Evolutionary conservation across 1,140 invertebrate genomes (phyloP).

Genomic region (Eufriesea mexicana): DNA sequence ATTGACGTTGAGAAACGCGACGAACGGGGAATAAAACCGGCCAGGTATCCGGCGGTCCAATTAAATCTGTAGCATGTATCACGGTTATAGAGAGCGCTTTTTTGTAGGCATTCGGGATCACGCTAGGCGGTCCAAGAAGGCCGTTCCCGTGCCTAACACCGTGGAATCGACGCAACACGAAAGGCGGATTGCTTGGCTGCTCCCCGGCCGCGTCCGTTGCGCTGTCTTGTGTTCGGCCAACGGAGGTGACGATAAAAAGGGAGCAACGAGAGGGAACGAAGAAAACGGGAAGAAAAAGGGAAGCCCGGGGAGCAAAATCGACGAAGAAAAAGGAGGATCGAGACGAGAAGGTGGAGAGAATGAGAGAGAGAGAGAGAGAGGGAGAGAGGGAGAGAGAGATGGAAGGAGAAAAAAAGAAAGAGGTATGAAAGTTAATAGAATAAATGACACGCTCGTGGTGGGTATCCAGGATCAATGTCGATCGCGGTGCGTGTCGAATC

Average conservation of each 20-base stretch:
- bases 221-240: background rate
- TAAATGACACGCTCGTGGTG: slow-evolving; percentile 61
- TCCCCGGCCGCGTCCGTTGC: slow-evolving; percentile 2
- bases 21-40: slow-evolving; percentile 37
- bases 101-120: slow-evolving; percentile 49
- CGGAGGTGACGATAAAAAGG: slow-evolving; percentile 19
- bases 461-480: slow-evolving; percentile 37
- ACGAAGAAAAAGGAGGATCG: background rate
- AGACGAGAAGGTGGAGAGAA: background rate
- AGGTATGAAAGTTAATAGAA: slow-evolving; percentile 59
- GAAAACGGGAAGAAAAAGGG: background rate
- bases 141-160: slow-evolving; percentile 58
- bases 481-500: slow-evolving; percentile 50
- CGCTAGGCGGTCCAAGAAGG: slow-evolving; percentile 46
- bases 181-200: slow-evolving; percentile 37
- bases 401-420: background rate
- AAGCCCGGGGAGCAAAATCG: background rate
- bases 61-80: slow-evolving; percentile 64
- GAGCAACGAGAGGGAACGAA: background rate
- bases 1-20: slow-evolving; percentile 20
- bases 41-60: slow-evolving; percentile 51
- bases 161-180: slow-evolving; percentile 60
- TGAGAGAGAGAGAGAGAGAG: too few species aligned
- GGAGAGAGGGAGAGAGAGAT: too few species aligned
- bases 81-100: slow-evolving; percentile 56